Evolutionary conservation across 2,113 vertebrate species (phyloP).

Genomic region (Blennius ocellaris): DNA sequence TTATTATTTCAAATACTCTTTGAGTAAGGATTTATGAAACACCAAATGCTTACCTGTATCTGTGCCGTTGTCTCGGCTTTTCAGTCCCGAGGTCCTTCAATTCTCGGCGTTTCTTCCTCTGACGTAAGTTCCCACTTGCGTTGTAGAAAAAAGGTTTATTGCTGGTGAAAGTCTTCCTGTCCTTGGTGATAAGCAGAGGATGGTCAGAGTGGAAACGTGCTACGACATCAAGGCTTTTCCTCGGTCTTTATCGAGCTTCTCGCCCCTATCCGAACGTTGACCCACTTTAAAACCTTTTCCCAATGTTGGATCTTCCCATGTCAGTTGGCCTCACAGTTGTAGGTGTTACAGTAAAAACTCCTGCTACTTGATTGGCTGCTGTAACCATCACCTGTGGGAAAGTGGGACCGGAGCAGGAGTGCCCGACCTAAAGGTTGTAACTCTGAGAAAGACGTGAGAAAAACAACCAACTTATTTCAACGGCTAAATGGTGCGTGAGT

Average conservation of each 20-base stretch:
- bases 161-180: constrained; percentile 42
- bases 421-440: constrained; percentile 12
- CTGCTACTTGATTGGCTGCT: constrained; percentile 37
- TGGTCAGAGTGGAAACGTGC: constrained; percentile 50
- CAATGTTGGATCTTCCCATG: constrained; percentile 45
- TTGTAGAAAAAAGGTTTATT: constrained; percentile 50
- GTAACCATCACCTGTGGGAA: constrained; percentile 34
- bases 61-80: neutral
- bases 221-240: constrained; percentile 31
- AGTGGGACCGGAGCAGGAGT: constrained; percentile 6
- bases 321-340: constrained; percentile 36
- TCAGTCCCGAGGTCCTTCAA: neutral
- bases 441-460: constrained; percentile 9
- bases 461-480: constrained; percentile 14
- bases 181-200: constrained; percentile 39
- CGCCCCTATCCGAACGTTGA: neutral
- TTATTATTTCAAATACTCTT: too few species aligned
- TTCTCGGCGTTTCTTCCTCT: neutral
- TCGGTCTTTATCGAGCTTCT: neutral
- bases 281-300: constrained; percentile 12
- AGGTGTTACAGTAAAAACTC: constrained; percentile 15
- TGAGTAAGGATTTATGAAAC: neutral
- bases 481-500: neutral
- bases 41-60: constrained; percentile 45
- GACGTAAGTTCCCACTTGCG: constrained; percentile 19